Conservation (phyloP, 2,888 invertebrate species). For the Drosophila formosana region DNA sequence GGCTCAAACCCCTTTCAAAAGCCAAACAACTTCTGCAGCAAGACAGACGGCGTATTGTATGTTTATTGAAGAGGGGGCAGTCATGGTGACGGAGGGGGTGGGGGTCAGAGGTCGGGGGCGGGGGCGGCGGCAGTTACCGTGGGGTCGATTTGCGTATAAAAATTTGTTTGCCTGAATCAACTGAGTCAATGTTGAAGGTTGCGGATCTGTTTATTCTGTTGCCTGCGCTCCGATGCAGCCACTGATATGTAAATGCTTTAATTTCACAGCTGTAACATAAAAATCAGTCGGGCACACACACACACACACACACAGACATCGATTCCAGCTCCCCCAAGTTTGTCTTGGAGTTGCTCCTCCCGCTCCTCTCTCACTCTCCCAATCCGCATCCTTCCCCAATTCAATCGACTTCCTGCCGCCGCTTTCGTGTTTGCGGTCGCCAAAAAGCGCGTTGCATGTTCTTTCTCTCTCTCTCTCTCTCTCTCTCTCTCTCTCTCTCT, state of each 20-base stretch:
- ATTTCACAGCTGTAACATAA: constrained; percentile 61
- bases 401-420: constrained; percentile 46
- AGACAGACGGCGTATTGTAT: background rate
- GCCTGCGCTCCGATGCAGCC: constrained; percentile 38
- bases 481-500: background rate
- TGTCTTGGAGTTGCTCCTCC: background rate
- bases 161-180: constrained; percentile 31
- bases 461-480: background rate
- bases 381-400: constrained; percentile 27
- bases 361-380: background rate
- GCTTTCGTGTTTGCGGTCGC: constrained; percentile 67
- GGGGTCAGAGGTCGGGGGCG: background rate
- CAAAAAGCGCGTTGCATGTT: constrained; percentile 60
- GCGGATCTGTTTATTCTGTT: constrained; percentile 33
- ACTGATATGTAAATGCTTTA: constrained; percentile 69
- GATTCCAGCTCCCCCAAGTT: constrained; percentile 21
- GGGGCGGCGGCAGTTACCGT: constrained; percentile 2
- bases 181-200: constrained; percentile 31
- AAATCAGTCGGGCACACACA: constrained; percentile 37
- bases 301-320: constrained; percentile 8
- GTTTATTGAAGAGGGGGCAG: background rate
- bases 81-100: background rate
- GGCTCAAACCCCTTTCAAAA: background rate
- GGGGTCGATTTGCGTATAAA: constrained; percentile 16
- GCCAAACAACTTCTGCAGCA: background rate